Evolutionary conservation across 2,797 vertebrate species (phyloP).

Genomic region (Lacerta viridis): DNA sequence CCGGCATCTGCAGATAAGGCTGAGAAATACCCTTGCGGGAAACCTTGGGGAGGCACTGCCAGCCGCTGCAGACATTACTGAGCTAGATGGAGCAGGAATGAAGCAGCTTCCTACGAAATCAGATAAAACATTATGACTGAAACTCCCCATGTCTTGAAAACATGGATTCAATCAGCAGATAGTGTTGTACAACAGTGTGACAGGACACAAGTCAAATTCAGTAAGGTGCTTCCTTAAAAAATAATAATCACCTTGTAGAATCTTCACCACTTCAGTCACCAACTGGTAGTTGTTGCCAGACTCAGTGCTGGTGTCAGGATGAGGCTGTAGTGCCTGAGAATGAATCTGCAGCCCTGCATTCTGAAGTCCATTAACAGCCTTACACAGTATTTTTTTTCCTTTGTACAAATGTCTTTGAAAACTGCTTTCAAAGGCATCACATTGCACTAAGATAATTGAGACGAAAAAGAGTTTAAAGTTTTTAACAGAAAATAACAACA

Average conservation of each 20-base stretch:
- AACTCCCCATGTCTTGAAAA: not conserved
- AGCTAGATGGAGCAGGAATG: not conserved
- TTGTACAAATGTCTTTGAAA: constrained; percentile 17
- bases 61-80: too few species aligned
- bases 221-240: not conserved
- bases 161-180: not conserved
- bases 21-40: too few species aligned
- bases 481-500: constrained; percentile 15
- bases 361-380: not conserved
- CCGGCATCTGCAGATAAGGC: too few species aligned
- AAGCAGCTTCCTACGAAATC: not conserved
- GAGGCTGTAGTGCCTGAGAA: not conserved
- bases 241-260: not conserved
- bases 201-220: not conserved
- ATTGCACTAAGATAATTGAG: not conserved
- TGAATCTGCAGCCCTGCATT: not conserved
- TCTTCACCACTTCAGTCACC: not conserved
- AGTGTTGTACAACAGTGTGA: not conserved
- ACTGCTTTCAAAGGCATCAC: constrained; percentile 17
- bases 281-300: not conserved
- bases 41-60: too few species aligned
- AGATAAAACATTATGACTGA: constrained; percentile 3
- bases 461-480: not conserved
- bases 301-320: not conserved
- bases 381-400: constrained; percentile 21